These are phyloP conservation scores for Drosophila athabasca DNA, from an alignment of 1,140 invertebrate genomes.

Conservation along the genomic window DNA sequence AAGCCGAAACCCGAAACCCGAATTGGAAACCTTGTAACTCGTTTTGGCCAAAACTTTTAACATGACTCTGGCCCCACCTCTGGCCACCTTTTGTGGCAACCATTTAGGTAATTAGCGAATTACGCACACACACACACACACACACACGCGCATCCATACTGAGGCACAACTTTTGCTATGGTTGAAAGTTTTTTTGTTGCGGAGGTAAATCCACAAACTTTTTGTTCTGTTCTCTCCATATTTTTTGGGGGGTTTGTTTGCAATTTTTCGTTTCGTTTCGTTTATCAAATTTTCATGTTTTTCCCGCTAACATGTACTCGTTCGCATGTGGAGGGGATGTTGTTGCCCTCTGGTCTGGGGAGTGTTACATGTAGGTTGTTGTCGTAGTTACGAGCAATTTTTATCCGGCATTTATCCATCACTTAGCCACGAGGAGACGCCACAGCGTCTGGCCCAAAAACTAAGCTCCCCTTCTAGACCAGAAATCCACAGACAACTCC, in stretches of 20 bases:
- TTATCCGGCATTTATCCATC: slow-evolving; percentile 80
- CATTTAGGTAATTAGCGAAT: slow-evolving; percentile 78
- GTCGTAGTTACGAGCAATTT: slow-evolving; percentile 75
- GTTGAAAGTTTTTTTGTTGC: slow-evolving; percentile 20
- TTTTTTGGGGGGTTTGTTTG: slow-evolving; percentile 39
- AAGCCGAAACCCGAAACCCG: not conserved
- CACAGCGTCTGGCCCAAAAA: slow-evolving; percentile 43
- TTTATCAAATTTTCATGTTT: slow-evolving; percentile 81
- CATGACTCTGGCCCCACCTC: not conserved
- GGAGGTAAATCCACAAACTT: slow-evolving; percentile 55
- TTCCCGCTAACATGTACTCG: slow-evolving; percentile 2
- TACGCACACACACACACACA: slow-evolving; percentile 50
- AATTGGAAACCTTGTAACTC: slow-evolving; percentile 52
- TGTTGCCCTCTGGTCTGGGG: slow-evolving; percentile 11
- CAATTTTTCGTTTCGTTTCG: slow-evolving; percentile 69
- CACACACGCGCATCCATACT: slow-evolving; percentile 14
- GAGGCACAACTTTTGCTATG: slow-evolving; percentile 18
- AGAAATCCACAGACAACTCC: slow-evolving; percentile 8
- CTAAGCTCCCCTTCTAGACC: slow-evolving; percentile 39
- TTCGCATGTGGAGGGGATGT: not conserved
- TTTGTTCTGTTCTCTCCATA: slow-evolving; percentile 36
- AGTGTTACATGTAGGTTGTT: slow-evolving; percentile 32
- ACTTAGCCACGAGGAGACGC: slow-evolving; percentile 69
- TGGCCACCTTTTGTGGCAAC: slow-evolving; percentile 50
- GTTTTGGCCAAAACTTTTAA: slow-evolving; percentile 44